Evolutionary conservation across 2,113 vertebrate species (phyloP).

Genomic region (Rhabdornis inornatus): DNA sequence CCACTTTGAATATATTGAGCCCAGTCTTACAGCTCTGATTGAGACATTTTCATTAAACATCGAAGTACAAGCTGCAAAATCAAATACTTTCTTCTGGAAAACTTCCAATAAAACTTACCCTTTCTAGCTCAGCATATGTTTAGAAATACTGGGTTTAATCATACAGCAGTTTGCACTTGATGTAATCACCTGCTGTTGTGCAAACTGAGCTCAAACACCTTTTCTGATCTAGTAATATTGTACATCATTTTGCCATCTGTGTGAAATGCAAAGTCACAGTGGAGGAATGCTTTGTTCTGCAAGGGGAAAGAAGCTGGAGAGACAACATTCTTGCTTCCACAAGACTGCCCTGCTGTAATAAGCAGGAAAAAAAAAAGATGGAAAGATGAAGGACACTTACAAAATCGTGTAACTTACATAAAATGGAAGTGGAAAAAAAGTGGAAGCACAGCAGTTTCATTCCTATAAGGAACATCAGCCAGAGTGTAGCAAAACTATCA

Average conservation of each 20-base stretch:
- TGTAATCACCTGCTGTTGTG: not conserved
- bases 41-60: not conserved
- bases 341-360: not conserved
- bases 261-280: not conserved
- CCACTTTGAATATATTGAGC: not conserved
- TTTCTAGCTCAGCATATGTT: not conserved
- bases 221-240: not conserved
- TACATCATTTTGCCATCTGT: not conserved
- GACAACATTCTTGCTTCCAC: not conserved
- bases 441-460: not conserved
- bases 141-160: not conserved
- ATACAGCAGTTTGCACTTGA: not conserved
- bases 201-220: not conserved
- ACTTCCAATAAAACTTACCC: not conserved
- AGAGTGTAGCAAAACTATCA: not conserved
- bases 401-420: not conserved
- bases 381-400: not conserved
- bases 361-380: not conserved
- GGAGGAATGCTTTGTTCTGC: not conserved
- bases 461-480: not conserved
- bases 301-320: not conserved
- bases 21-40: not conserved
- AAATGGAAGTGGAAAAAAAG: not conserved
- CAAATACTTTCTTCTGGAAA: constrained; percentile 13
- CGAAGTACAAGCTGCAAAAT: constrained; percentile 13